Evolutionary conservation across 1,140 invertebrate species (phyloP).

Genomic region (Temnothorax longispinosus): DNA sequence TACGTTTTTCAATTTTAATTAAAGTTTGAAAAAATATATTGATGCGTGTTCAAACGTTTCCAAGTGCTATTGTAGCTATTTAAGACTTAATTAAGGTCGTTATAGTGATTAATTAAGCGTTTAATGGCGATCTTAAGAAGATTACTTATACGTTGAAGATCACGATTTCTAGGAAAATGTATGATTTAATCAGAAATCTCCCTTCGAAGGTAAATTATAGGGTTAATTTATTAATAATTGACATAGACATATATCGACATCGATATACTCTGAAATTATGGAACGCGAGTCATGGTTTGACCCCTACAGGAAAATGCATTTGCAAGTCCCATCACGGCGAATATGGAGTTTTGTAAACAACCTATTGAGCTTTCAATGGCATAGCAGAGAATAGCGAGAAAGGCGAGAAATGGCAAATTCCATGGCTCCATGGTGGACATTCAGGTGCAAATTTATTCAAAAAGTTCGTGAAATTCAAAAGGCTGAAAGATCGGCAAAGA

Average conservation of each 20-base stretch:
- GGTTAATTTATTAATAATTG: neutral
- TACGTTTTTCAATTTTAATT: neutral
- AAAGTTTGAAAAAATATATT: neutral
- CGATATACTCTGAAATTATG: neutral
- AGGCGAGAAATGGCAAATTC: neutral
- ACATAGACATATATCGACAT: neutral
- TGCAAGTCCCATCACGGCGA: neutral
- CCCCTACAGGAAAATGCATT: neutral
- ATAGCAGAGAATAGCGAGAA: neutral
- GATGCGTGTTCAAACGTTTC: neutral
- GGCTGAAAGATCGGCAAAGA: neutral
- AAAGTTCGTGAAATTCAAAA: slow-evolving; percentile 38
- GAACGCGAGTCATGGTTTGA: neutral
- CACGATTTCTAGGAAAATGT: neutral
- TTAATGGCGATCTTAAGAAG: neutral
- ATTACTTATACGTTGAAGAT: neutral
- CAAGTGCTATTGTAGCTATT: neutral
- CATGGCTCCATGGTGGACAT: neutral
- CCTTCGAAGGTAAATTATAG: neutral
- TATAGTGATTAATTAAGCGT: neutral
- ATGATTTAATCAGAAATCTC: neutral
- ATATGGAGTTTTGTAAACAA: neutral
- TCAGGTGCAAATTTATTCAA: slow-evolving; percentile 33
- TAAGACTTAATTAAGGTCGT: neutral
- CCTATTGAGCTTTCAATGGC: slow-evolving; percentile 5